Evolutionary conservation across 2,113 vertebrate species (phyloP).

Genomic region (Periophthalmodon schlosseri): DNA sequence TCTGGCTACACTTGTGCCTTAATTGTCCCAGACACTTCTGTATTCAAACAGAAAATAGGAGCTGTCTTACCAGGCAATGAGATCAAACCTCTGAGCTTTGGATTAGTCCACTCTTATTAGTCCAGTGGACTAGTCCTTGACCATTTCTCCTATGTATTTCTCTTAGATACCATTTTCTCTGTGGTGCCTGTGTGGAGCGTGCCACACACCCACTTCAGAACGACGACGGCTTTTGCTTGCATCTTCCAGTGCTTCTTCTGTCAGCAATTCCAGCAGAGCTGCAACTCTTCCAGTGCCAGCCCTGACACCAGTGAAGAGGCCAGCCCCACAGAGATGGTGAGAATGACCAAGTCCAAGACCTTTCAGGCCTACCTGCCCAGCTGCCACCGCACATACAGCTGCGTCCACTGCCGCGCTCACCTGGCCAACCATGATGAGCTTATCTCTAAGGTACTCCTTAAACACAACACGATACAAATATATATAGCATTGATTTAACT

Average conservation of each 20-base stretch:
- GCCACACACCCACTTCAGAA: constrained; percentile 89
- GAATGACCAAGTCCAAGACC: constrained; percentile 98
- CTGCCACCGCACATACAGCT: constrained; percentile 98
- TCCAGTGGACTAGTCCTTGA: not conserved
- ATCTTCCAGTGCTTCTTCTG: constrained; percentile 94
- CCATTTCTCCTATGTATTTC: not conserved
- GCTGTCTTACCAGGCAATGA: too few relatives aligned
- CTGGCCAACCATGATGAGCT: constrained; percentile 98
- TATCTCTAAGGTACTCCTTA: constrained; percentile 80
- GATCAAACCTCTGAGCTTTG: too few relatives aligned
- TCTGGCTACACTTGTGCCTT: too few relatives aligned
- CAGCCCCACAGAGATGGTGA: constrained; percentile 92
- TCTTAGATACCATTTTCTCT: constrained; percentile 86
- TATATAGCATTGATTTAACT: not conserved
- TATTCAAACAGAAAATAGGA: too few relatives aligned
- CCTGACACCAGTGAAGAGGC: constrained; percentile 85
- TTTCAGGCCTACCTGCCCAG: constrained; percentile 97
- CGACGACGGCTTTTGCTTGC: constrained; percentile 96
- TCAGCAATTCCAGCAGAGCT: constrained; percentile 92
- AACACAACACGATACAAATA: not conserved
- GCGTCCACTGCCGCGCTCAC: constrained; percentile 97
- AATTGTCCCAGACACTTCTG: too few relatives aligned
- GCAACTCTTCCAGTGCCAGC: constrained; percentile 85
- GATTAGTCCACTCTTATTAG: not conserved
- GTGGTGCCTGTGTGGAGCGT: constrained; percentile 89